Conservation (phyloP, 2,113 vertebrate species). For the Paradoxurus hermaphroditus region DNA sequence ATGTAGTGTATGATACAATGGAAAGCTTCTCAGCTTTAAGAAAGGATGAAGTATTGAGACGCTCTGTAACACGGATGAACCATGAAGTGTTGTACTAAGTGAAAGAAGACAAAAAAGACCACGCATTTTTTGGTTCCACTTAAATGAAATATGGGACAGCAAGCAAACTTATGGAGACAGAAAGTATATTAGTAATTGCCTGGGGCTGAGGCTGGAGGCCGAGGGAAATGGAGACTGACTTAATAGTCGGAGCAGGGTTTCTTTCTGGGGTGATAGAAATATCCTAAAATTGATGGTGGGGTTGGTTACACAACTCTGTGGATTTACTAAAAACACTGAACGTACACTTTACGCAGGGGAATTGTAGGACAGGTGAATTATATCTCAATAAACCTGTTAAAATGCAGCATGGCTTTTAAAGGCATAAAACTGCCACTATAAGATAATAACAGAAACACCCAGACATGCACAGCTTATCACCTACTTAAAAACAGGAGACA, state of each 20-base stretch:
- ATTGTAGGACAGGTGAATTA: background rate
- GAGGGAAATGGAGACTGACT: background rate
- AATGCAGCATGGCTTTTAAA: background rate
- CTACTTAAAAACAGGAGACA: slow-evolving; percentile 7
- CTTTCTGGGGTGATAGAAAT: background rate
- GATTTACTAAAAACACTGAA: background rate
- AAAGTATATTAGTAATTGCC: background rate
- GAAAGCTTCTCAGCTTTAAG: background rate
- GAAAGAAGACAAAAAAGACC: background rate
- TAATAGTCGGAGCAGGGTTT: background rate
- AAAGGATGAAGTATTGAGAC: background rate
- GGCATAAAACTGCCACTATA: background rate
- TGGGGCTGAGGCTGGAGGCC: fast-evolving
- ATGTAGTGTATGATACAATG: background rate
- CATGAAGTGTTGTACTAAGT: background rate
- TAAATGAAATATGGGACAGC: background rate
- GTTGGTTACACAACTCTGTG: background rate
- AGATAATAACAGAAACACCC: background rate
- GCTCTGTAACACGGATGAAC: background rate
- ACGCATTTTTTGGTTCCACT: background rate
- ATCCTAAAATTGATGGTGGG: background rate
- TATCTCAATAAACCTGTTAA: background rate
- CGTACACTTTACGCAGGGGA: background rate
- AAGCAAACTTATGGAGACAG: background rate
- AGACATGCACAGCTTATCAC: background rate